Base-by-base conservation (phyloP, 2,113 vertebrate species). In the Acinonyx jubatus region DNA sequence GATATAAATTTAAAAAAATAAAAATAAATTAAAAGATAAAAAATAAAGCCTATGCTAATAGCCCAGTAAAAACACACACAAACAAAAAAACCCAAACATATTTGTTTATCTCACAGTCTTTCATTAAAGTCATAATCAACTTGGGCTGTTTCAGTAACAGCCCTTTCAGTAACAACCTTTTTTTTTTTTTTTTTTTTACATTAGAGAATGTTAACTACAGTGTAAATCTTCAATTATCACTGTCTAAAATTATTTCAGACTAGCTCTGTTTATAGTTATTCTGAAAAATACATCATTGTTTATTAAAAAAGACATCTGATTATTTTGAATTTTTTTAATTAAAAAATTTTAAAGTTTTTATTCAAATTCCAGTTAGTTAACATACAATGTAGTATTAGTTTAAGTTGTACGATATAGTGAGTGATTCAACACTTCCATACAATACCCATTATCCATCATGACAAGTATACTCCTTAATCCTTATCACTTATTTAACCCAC, bases 51-150 rank as follows among this genome's bases (percentile, higher is more conserved):
- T 45, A 45, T 45, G 45, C 45, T 45, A 45, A 45, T 45, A 45
- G 45, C 45, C 45, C 45, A 45, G 45, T 45, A 45, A 45, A 45
- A 45, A 45, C 45, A 45, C 41, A 45, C 45, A 45, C 45, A 45
- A 45, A 45, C 7, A 1, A 45, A 45, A 45, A 8, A 45, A 45
- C 45, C 45, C 45, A 93, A 93, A 76, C 45, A 19, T 36, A 55
- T 41, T 94, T 90, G n/a, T 92, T 95, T 90, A 92, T 57, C 52
- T 95, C 82, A 87, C 5, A 95, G 19, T 84, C 33, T 95, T 96
- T 92, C 45, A 92, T 65, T 96, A 94, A 85, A 83, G 14, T 84
- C 21, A 76, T 73, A 80, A 93, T 95, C 18, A 92, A 76, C 74
- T 90, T 94, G 65, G 3, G 1, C 57, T 92, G 18, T 78, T 93